Conservation (phyloP, 2,888 invertebrate species). For the Theretra japonica region DNA sequence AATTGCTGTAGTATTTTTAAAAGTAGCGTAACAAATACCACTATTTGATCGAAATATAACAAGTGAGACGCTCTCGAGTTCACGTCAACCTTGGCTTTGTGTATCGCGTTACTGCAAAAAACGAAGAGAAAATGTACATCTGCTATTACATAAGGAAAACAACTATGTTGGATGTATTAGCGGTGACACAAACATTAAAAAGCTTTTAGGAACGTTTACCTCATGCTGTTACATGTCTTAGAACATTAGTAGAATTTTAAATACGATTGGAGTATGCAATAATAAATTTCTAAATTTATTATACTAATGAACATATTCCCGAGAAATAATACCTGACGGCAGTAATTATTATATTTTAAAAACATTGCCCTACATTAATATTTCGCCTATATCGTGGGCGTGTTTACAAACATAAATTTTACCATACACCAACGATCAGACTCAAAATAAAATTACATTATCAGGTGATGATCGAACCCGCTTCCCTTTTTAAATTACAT, state of each 20-base stretch:
- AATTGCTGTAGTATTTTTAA: too few relatives aligned
- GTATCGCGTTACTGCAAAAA: constrained; percentile 14
- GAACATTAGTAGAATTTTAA: constrained; percentile 1
- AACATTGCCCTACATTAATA: too few relatives aligned
- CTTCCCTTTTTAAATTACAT: too few relatives aligned
- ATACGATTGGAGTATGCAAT: not conserved
- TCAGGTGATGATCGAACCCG: too few relatives aligned
- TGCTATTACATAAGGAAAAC: constrained; percentile 21
- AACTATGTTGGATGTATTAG: constrained; percentile 32
- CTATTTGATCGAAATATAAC: not conserved
- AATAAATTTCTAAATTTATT: not conserved
- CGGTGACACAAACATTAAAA: constrained; percentile 41
- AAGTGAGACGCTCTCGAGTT: not conserved
- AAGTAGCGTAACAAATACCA: too few relatives aligned
- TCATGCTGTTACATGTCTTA: constrained; percentile 19
- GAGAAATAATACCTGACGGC: not conserved
- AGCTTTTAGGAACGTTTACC: constrained; percentile 40
- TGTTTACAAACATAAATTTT: too few relatives aligned
- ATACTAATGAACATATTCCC: not conserved
- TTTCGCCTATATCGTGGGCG: too few relatives aligned
- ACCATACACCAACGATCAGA: too few relatives aligned
- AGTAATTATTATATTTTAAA: too few relatives aligned
- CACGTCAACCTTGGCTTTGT: not conserved
- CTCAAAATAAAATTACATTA: too few relatives aligned
- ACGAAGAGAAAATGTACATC: constrained; percentile 25